Evolutionary conservation across 1,140 invertebrate genomes (phyloP), one percentile per base, ranked within the genome.

Genomic region (Ceratosolen solmsi): DNA sequence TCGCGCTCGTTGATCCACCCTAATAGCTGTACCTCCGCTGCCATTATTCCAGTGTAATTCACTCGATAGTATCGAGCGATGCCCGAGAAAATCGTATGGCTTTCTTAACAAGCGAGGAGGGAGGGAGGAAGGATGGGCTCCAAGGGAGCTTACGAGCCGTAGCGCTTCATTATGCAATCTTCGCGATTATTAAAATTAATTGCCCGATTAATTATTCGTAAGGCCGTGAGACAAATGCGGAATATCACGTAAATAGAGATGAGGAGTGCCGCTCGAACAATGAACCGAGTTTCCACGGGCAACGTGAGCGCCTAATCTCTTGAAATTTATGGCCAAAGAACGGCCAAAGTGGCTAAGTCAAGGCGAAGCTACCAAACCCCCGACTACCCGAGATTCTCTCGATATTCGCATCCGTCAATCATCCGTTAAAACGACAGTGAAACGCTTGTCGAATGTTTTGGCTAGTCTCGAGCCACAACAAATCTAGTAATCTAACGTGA

Each of bases 401-500:
- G 0, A 20, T 38, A 68, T 68, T 68, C 15, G 63, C 20, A 38
- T 38, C 17, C 33, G 33, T 38, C 63, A 68, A 68, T 68, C 70
- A 51, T 72, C 70, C 25, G 41, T 13, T 17, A 1, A 38, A 49
- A 72, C 41, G 41, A 72, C 41, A 15, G 36, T 27, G 36, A 49
- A 51, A 72, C 36, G 41, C 3, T 68, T 38, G 33, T 38, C 63
- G 36, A 68, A 58, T 41, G 54, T 58, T 75, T 60, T 30, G 33
- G 54, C 36, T 27, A 20, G 33, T 4, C 54, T 17, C 33, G 68
- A 27, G 36, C 33, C 63, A 25, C 54, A 58, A 60, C 54, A 60
- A 75, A 75, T 75, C 54, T 22, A 75, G 54, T 36, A 58, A 77
- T 46, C 74, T 77, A 38, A 63, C 27, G 74, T 46, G 65, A 77